phyloP scores from a whole-genome alignment of 2,888 invertebrate genomes.

The Oeneis ivallda region DNA sequence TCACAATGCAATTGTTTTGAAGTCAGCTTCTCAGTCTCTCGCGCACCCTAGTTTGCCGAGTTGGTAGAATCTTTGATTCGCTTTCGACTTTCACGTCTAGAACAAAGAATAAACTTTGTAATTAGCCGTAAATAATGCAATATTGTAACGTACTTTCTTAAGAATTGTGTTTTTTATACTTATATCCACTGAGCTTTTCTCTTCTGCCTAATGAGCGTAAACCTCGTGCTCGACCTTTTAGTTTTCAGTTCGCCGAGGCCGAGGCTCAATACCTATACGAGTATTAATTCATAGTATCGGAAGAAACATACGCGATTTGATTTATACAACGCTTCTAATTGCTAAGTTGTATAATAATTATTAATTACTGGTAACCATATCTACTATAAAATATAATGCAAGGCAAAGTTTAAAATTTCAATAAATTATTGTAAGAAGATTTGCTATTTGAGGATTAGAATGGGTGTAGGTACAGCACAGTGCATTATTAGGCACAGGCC shows the following conservation, averaged over 20 bases:
- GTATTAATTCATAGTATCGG: no score
- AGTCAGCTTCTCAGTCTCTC: slow-evolving; percentile 7
- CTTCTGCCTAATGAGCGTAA: no score
- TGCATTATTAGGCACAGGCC: no score
- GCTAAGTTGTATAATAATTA: neutral
- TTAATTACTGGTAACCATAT: neutral
- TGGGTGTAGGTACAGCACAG: no score
- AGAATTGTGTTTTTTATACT: no score
- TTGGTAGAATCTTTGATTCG: slow-evolving; percentile 11
- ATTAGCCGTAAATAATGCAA: neutral
- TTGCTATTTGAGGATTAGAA: neutral
- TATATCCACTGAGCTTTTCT: no score
- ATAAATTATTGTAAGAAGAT: neutral
- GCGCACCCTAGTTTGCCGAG: slow-evolving; percentile 10
- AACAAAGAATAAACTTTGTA: neutral
- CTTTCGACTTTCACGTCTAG: slow-evolving; percentile 10
- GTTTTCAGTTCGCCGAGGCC: no score
- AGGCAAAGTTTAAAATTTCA: neutral
- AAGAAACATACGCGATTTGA: slow-evolving; percentile 5
- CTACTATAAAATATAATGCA: neutral
- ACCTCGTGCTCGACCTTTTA: no score
- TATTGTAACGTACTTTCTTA: no score
- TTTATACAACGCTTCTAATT: slow-evolving; percentile 4
- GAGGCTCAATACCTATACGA: no score
- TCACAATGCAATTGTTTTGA: slow-evolving; percentile 17